These are phyloP conservation scores for Drosophila eohydei DNA, from an alignment of 2,888 invertebrate species.

Conservation along the genomic window DNA sequence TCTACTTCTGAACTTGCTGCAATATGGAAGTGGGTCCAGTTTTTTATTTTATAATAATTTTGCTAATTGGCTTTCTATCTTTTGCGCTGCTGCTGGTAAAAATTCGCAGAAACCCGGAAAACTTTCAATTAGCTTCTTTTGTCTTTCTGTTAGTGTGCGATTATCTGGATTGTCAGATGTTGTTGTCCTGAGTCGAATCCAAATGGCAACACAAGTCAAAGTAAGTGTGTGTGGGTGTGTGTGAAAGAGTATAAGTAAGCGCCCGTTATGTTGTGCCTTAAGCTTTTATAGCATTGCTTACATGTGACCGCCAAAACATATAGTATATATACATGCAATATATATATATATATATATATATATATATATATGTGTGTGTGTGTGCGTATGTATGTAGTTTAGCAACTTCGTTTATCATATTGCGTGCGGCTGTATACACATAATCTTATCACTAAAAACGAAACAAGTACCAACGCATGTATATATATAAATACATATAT, in stretches of 20 bases:
- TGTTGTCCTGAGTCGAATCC: constrained; percentile 15
- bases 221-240: constrained; percentile 21
- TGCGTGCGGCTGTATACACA: constrained; percentile 27
- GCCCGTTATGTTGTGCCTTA: background rate
- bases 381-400: constrained; percentile 14
- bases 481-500: constrained; percentile 10
- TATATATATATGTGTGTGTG: background rate
- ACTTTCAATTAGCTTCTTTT: background rate
- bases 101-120: background rate
- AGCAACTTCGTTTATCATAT: constrained; percentile 45
- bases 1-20: constrained; percentile 49
- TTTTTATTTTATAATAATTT: constrained; percentile 33
- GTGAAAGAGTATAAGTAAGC: background rate
- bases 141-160: constrained; percentile 43
- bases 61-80: constrained; percentile 50
- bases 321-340: background rate
- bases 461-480: constrained; percentile 29
- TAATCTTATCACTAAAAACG: constrained; percentile 47
- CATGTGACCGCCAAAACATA: constrained; percentile 4
- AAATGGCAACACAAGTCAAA: constrained; percentile 7
- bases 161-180: constrained; percentile 48
- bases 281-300: background rate
- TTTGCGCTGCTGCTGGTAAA: constrained; percentile 56
- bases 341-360: background rate
- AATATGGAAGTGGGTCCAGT: constrained; percentile 50